Percentiles rank a stretch among this genome's conserved stretches.
These are phyloP conservation scores for Oreochromis grahami DNA, from an alignment of 2,797 vertebrate species.

Conservation along the genomic window DNA sequence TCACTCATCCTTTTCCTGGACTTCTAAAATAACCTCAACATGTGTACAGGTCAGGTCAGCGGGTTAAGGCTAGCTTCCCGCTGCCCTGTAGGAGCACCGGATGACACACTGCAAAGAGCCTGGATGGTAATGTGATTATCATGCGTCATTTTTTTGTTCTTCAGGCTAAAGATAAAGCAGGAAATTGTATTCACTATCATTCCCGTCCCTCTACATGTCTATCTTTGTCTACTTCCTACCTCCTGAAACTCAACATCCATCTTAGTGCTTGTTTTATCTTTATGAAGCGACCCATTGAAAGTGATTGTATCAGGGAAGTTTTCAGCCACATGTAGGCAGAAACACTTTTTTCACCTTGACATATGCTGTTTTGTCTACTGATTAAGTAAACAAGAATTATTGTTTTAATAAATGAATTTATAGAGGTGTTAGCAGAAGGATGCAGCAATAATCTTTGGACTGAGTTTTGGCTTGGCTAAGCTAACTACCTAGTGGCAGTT, in stretches of 20 bases:
- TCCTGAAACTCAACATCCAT: neutral
- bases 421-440: neutral
- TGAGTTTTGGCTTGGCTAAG: neutral
- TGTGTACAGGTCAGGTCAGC: constrained; percentile 22
- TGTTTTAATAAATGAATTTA: neutral
- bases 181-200: constrained; percentile 43
- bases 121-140: constrained; percentile 3
- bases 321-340: neutral
- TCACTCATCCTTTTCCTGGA: constrained; percentile 65
- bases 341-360: neutral
- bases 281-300: neutral
- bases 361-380: neutral
- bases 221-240: constrained; percentile 23
- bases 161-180: constrained; percentile 30
- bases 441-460: neutral
- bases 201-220: constrained; percentile 8
- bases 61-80: constrained; percentile 25
- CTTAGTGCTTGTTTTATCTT: neutral
- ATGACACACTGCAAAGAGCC: constrained; percentile 16
- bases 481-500: neutral
- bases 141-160: constrained; percentile 19
- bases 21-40: constrained; percentile 48
- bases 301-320: neutral
- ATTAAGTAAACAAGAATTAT: neutral
- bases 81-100: constrained; percentile 41